Percentiles rank a stretch among this genome's conserved stretches.
phyloP scores from a whole-genome alignment of 1,140 invertebrate species.

The Papilio xuthus region DNA sequence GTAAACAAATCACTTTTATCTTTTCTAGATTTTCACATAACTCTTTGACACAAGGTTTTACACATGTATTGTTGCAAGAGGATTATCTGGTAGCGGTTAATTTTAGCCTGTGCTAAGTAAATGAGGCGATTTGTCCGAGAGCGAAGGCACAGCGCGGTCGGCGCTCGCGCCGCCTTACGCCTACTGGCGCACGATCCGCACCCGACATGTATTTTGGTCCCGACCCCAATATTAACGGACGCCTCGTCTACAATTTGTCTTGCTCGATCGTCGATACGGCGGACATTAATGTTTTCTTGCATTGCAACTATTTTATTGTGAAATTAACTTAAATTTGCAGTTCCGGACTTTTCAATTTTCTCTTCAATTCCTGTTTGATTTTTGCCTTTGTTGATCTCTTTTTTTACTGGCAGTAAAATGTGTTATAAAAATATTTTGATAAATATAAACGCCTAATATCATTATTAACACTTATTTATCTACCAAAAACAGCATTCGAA shows the following conservation, averaged over 20 bases:
- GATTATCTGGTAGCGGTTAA: conserved; percentile 76
- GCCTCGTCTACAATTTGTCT: conserved; percentile 79
- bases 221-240: conserved; percentile 75
- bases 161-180: conserved; percentile 76
- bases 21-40: conserved; percentile 63
- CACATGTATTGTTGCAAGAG: conserved; percentile 68
- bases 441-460: neutral
- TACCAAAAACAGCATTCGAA: too few species aligned
- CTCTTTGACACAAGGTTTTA: conserved; percentile 58
- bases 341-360: neutral
- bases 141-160: conserved; percentile 65
- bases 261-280: conserved; percentile 74
- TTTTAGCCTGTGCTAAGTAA: conserved; percentile 72
- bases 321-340: neutral
- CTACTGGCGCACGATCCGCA: conserved; percentile 67
- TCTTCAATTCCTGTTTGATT: too few species aligned
- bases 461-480: too few species aligned
- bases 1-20: conserved; percentile 48
- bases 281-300: conserved; percentile 45
- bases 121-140: conserved; percentile 67
- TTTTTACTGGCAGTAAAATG: too few species aligned
- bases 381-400: too few species aligned
- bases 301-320: conserved; percentile 15
- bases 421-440: neutral
- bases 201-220: conserved; percentile 76